Base-by-base conservation (phyloP, 2,797 vertebrate species). In the Trematomus bernacchii region DNA sequence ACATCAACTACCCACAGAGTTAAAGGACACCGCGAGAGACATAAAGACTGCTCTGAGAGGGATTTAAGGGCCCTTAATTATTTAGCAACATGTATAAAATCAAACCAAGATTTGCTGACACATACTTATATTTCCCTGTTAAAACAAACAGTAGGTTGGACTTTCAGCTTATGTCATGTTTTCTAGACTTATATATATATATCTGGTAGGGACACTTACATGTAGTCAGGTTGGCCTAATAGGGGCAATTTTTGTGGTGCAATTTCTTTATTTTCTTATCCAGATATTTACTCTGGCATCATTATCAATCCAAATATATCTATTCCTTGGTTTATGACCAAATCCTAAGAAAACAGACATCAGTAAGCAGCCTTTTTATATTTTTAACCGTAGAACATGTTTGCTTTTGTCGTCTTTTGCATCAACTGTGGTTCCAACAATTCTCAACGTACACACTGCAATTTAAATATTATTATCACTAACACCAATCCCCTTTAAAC, bases 1-100 rank as follows among this genome's bases (percentile, higher is more conserved):
- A 85, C 68, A 70, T 78, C 16, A 6, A 60, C 10, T 43, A 37
- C 19, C 14, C 4, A 69, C 13, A 6, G 43, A 13, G 21, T 65
- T 42, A 16, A 42, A 11, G 14, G 58, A 60, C 73, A 76, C 10
- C 64, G 23, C 18, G 13, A 30, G 42, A 64, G 30, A 50, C 58
- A 51, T 19, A n/a, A 71, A 18, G 1, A 9, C 6, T 6, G 1
- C 37, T 40, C 40, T 57, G 62, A 18, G 37, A 33, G 18, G 2
- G 8, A 30, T 16, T 44, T 53, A 50, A n/a, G 19, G 52, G 5
- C 12, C 15, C 8, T 42, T 9, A 15, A 57, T 50, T 59, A 54
- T 54, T 43, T 12, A 27, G 48, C 48, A n/a, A 10, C 7, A 19
- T 44, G 71, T 58, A 51, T 37, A 14, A 58, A 33, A 59, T 48